A percentile compares a stretch with the other conserved stretches of the same genome.
These are phyloP conservation scores for Falco cherrug DNA, from an alignment of 2,797 vertebrate species.

Conservation along the genomic window DNA sequence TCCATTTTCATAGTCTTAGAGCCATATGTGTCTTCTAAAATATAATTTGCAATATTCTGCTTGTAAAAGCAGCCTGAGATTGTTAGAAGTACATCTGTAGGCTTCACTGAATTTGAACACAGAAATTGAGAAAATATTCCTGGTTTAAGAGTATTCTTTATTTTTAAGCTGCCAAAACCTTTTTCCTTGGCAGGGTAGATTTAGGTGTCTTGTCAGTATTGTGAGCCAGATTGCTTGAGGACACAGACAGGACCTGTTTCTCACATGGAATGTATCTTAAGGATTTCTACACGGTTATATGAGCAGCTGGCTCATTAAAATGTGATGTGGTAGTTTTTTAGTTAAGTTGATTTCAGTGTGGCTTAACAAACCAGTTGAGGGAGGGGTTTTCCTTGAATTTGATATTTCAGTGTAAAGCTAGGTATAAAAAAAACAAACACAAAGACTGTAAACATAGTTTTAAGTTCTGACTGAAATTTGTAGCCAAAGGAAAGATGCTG, in stretches of 20 bases:
- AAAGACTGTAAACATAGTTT: not conserved
- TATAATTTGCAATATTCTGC: not conserved
- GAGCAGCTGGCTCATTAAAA: not conserved
- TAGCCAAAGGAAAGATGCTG: not conserved
- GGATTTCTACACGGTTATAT: not conserved
- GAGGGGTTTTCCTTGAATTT: not conserved
- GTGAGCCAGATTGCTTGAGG: not conserved
- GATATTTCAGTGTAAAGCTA: not conserved
- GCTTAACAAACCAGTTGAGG: not conserved
- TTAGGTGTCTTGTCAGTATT: not conserved
- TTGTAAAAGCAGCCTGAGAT: not conserved
- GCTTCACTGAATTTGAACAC: not conserved
- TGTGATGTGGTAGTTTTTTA: not conserved
- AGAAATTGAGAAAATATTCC: not conserved
- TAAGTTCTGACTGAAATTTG: not conserved
- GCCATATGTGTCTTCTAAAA: not conserved
- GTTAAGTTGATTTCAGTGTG: not conserved
- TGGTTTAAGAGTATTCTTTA: not conserved
- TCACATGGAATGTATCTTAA: accelerated
- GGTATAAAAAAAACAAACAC: not conserved
- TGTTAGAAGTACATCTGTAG: not conserved
- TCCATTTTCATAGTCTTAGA: not conserved
- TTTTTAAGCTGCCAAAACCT: not conserved
- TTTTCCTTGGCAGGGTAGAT: not conserved
- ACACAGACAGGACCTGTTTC: not conserved